These are phyloP conservation scores for Eubasilissa regina DNA, from an alignment of 1,140 invertebrate species.

Conservation along the genomic window DNA sequence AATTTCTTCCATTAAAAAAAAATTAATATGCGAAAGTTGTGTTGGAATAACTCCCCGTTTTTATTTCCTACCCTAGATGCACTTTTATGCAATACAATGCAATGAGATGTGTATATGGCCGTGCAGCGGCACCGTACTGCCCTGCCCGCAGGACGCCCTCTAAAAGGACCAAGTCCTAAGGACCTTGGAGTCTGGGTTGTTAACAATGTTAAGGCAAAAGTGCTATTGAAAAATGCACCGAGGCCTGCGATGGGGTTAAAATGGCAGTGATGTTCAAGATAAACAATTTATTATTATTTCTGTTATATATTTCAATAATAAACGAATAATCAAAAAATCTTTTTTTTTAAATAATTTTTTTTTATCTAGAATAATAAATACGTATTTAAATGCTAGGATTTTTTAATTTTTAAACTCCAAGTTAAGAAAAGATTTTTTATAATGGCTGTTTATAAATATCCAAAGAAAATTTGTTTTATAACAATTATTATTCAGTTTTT, in stretches of 20 bases:
- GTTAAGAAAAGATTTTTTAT: too few species aligned
- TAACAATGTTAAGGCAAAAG: slow-evolving; percentile 51
- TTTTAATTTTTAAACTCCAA: too few species aligned
- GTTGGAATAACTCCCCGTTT: neutral
- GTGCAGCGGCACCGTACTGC: slow-evolving; percentile 11
- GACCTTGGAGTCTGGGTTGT: slow-evolving; percentile 46
- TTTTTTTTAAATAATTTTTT: too few species aligned
- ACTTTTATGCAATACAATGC: slow-evolving; percentile 58
- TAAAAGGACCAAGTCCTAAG: slow-evolving; percentile 56
- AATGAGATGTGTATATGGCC: slow-evolving; percentile 52
- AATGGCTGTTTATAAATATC: too few species aligned
- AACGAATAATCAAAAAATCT: neutral
- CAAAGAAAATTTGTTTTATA: too few species aligned
- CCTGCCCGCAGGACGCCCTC: slow-evolving; percentile 19
- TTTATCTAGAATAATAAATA: too few species aligned
- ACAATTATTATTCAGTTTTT: too few species aligned
- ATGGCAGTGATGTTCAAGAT: neutral
- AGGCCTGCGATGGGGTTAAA: slow-evolving; percentile 5
- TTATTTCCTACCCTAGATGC: slow-evolving; percentile 53
- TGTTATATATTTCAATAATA: neutral
- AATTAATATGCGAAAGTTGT: too few species aligned
- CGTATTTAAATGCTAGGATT: too few species aligned
- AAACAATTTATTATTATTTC: neutral
- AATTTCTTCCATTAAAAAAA: too few species aligned
- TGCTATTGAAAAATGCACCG: slow-evolving; percentile 20